Percentiles rank a stretch among this genome's conserved stretches.
phyloP scores from a whole-genome alignment of 2,113 vertebrate genomes.

The Gallinago paraguaiae region DNA sequence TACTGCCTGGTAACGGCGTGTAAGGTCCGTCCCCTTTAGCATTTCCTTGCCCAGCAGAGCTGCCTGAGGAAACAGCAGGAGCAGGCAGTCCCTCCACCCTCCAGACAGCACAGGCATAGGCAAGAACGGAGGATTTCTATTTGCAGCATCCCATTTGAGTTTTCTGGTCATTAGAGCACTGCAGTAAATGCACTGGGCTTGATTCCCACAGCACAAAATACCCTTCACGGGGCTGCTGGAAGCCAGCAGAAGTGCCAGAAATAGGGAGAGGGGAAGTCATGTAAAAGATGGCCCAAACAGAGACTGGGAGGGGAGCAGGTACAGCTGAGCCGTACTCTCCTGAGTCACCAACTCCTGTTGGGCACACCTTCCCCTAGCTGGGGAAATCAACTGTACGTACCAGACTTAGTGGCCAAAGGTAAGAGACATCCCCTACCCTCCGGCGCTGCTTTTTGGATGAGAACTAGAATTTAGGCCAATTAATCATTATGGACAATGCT shows the following conservation, averaged over 20 bases:
- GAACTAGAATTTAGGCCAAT: not conserved
- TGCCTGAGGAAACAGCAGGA: not conserved
- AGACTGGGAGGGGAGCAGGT: not conserved
- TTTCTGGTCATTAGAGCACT: not conserved
- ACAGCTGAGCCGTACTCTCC: not conserved
- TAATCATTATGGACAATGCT: not conserved
- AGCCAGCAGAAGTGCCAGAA: not conserved
- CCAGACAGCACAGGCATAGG: not conserved
- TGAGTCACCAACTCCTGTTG: rapidly evolving
- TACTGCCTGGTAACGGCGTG: not conserved
- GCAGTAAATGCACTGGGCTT: not conserved
- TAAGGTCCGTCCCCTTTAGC: not conserved
- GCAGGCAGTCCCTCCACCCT: not conserved
- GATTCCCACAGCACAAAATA: not conserved
- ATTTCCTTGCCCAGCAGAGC: not conserved
- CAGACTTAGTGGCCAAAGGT: not conserved
- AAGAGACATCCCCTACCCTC: not conserved
- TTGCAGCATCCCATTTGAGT: not conserved
- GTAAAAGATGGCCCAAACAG: not conserved
- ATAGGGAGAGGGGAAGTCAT: not conserved
- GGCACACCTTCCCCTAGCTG: not conserved
- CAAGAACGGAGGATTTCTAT: not conserved
- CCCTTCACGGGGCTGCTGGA: not conserved
- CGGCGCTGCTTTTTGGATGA: not conserved
- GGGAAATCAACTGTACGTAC: not conserved